A percentile compares a stretch with the other conserved stretches of the same genome.
phyloP scores from a whole-genome alignment of 2,888 invertebrate species.

The Meta bourneti region DNA sequence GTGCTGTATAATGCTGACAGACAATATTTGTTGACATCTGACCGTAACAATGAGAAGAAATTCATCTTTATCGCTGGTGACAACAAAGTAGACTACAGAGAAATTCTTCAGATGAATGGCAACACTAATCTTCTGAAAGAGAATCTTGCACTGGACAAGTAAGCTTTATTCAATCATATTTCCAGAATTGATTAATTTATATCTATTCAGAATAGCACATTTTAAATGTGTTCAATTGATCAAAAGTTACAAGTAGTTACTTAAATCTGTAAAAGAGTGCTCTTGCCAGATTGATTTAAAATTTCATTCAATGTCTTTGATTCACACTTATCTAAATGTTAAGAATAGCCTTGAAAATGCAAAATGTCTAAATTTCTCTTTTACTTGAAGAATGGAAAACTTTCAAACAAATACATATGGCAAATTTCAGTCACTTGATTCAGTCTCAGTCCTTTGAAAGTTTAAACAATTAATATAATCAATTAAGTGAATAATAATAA shows the following conservation, averaged over 20 bases:
- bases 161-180: not conserved
- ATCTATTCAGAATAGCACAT: not conserved
- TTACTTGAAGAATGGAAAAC: too few relatives aligned
- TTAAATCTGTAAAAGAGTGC: not conserved
- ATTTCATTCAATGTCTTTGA: too few relatives aligned
- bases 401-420: too few relatives aligned
- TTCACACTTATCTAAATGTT: too few relatives aligned
- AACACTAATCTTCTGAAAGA: slow-evolving; percentile 58
- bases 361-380: too few relatives aligned
- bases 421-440: too few relatives aligned
- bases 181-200: not conserved
- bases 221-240: not conserved
- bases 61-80: slow-evolving; percentile 92
- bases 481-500: too few relatives aligned
- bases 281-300: not conserved
- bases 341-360: too few relatives aligned
- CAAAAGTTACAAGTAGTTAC: not conserved
- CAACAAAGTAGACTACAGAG: slow-evolving; percentile 92
- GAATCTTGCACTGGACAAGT: slow-evolving; percentile 47
- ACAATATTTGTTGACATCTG: slow-evolving; percentile 83
- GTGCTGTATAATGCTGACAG: slow-evolving; percentile 84
- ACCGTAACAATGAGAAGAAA: slow-evolving; percentile 91
- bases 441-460: too few relatives aligned
- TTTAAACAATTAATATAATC: too few relatives aligned
- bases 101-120: slow-evolving; percentile 83